Evolutionary conservation across 1,140 invertebrate species (phyloP).

Genomic region (Pantala flavescens): DNA sequence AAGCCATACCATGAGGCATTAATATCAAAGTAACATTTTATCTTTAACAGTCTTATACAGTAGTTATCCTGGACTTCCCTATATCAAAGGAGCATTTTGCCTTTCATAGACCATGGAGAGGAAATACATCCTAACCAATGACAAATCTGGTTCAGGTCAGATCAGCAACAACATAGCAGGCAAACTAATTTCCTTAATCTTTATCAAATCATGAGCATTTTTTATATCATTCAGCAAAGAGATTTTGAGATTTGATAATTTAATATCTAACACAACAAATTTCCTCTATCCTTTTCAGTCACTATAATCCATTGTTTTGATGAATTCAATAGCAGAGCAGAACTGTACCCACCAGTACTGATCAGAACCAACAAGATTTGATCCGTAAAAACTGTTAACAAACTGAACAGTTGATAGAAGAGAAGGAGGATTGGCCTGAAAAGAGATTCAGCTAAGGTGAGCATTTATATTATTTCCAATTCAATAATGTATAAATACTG

Average conservation of each 20-base stretch:
- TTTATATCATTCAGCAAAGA: no score
- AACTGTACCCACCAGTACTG: constrained; percentile 99
- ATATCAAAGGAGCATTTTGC: no score
- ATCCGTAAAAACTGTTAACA: constrained; percentile 83
- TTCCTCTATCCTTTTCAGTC: background rate
- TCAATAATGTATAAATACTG: no score
- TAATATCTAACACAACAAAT: no score
- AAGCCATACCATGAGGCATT: background rate
- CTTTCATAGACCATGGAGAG: no score
- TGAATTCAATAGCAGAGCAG: constrained; percentile 90
- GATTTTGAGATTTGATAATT: no score
- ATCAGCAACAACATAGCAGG: no score
- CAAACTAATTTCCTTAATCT: no score
- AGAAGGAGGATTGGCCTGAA: constrained; percentile 83
- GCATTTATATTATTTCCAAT: background rate
- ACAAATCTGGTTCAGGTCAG: no score
- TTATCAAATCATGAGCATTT: no score
- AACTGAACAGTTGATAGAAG: constrained; percentile 95
- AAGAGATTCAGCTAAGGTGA: constrained; percentile 24
- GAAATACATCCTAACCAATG: no score
- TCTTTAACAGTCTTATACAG: constrained; percentile 5
- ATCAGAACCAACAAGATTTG: constrained; percentile 77
- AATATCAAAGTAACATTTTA: constrained; percentile 6
- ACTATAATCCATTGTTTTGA: constrained; percentile 90
- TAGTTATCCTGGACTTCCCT: no score